Evolutionary conservation across 2,113 vertebrate genomes (phyloP), one percentile per base, ranked within the genome.

Genomic region (Muscicapa adusta): DNA sequence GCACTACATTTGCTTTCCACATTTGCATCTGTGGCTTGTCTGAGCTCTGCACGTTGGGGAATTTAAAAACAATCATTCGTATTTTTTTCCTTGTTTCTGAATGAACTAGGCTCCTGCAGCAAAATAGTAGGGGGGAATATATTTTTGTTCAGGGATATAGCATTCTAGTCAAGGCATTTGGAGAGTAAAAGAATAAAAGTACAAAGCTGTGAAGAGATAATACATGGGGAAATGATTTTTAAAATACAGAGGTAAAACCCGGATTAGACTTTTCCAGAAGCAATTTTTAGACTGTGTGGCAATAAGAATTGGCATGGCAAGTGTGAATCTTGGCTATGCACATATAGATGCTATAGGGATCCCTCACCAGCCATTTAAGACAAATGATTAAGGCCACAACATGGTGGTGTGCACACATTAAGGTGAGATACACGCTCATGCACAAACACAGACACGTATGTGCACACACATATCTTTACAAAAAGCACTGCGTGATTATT

Each of bases 41-140:
- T 81, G 86, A 94, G 80, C 88, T 81, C 89, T 0, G 8, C 61
- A 18, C 11, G 1, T 81, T 7, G 23, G 73, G 83, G 84, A 95
- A 91, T 89, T 97, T 87, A 78, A 81, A 87, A 95, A 94, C 73
- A 93, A 94, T 92, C 13, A 63, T 67, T 92, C 1, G 18, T 77
- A 51, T 51, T 71, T 88, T 81, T 62, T 72, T 19, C 61, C 72
- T 77, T 66, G 76, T 75, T 93, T 92, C 86, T 87, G 89, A 95
- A 93, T 68, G 80, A 96, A 91, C 72, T n/a, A 60, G 61, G 18
- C 83, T 94, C 80, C 83, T 86, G 92, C 73, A 80, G 90, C 54
- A 94, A 94, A 94, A 94, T 93, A 96, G 85, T 88, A 92, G 94
- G 91, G 91, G 91, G 91, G 72, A 94, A 89, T 94, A 75, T 92